Evolutionary conservation across 2,113 vertebrate species (phyloP).

Genomic region (Melanocharis versteri): DNA sequence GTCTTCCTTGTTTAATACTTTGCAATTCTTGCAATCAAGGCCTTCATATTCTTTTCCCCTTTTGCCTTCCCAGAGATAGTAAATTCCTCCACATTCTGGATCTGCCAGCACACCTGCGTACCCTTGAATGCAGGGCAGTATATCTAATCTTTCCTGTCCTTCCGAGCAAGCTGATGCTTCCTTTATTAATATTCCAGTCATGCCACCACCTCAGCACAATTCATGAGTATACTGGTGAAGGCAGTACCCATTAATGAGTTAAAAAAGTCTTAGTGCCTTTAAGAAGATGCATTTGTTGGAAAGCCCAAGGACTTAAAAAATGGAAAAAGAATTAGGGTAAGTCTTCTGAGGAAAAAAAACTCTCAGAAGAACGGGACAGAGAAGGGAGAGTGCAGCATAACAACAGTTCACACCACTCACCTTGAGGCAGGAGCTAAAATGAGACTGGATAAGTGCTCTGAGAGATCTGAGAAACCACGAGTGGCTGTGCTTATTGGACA

Average conservation of each 20-base stretch:
- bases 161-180: background rate
- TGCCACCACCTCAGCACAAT: background rate
- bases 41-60: background rate
- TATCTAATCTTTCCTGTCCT: background rate
- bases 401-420: background rate
- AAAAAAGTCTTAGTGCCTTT: background rate
- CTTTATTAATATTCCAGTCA: background rate
- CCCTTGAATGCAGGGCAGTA: background rate
- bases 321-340: background rate
- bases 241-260: background rate
- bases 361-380: background rate
- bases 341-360: background rate
- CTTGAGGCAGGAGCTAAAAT: conserved; percentile 12
- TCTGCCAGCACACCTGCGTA: background rate
- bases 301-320: background rate
- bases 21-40: background rate
- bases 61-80: background rate
- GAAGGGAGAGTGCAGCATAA: background rate
- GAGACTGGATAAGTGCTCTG: background rate
- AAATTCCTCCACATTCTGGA: background rate
- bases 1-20: background rate
- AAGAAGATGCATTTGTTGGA: background rate
- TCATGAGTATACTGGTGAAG: background rate
- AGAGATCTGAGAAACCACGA: background rate
- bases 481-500: background rate